Conservation (phyloP, 2,888 invertebrate species). For the Sesamia inferens region DNA sequence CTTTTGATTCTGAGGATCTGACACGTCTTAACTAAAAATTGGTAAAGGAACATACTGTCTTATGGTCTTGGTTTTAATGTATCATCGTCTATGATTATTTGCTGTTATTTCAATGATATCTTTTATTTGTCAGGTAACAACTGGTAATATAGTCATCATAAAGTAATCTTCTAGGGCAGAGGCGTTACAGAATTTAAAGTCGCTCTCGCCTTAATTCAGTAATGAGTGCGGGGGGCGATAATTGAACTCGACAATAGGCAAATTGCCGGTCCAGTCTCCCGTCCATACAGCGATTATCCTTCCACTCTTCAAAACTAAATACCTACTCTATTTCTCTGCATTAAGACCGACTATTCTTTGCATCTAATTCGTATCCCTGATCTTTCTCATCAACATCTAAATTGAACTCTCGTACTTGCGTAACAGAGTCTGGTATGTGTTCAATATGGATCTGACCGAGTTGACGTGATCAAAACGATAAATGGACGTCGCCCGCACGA, state of each 20-base stretch:
- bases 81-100: constrained; percentile 6
- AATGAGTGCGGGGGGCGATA: constrained; percentile 90
- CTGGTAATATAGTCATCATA: constrained; percentile 69
- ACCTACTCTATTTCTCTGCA: constrained; percentile 66
- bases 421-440: constrained; percentile 75
- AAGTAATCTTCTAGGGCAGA: constrained; percentile 78
- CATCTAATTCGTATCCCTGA: constrained; percentile 57
- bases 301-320: constrained; percentile 59
- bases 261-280: constrained; percentile 84
- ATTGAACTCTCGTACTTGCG: constrained; percentile 76
- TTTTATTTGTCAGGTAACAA: constrained; percentile 72
- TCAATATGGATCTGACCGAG: constrained; percentile 66
- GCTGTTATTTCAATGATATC: constrained; percentile 44
- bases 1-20: not conserved
- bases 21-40: not conserved
- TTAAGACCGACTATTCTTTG: constrained; percentile 71
- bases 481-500: constrained; percentile 76
- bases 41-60: not conserved
- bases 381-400: constrained; percentile 74
- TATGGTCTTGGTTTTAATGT: not conserved
- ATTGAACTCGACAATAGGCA: constrained; percentile 89
- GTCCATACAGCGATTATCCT: constrained; percentile 73
- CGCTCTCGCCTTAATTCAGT: constrained; percentile 88
- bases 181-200: constrained; percentile 86
- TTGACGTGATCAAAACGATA: constrained; percentile 76